Percentiles rank a stretch among this genome's conserved stretches.
Evolutionary conservation across 2,888 invertebrate species (phyloP).

Genomic region (Amorpha juglandis): DNA sequence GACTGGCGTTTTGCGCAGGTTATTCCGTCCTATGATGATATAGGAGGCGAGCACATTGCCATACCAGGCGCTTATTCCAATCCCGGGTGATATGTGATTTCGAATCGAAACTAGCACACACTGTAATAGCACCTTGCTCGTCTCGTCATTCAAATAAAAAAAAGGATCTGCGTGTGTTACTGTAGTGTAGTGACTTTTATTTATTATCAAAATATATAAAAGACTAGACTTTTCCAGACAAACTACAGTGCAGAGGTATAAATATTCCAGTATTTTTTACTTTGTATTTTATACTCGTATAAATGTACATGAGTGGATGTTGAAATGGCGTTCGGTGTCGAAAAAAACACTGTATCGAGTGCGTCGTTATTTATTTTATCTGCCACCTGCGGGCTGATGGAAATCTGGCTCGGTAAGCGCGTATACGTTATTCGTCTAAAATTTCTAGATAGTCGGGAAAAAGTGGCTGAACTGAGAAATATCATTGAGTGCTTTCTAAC

Average conservation of each 20-base stretch:
- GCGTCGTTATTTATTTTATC: conserved; percentile 13
- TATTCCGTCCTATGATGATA: too few species aligned
- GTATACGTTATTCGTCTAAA: neutral
- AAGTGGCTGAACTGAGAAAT: neutral
- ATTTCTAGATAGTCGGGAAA: neutral
- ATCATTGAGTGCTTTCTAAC: neutral
- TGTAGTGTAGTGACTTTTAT: too few species aligned
- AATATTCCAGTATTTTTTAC: conserved; percentile 5
- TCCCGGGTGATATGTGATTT: too few species aligned
- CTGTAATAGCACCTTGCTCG: too few species aligned
- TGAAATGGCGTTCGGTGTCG: neutral
- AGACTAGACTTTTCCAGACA: neutral
- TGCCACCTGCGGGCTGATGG: neutral
- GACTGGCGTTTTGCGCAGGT: too few species aligned
- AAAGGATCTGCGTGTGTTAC: too few species aligned
- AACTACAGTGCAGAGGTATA: neutral
- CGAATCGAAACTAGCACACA: too few species aligned
- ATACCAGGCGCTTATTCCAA: too few species aligned
- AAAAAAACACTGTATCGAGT: neutral
- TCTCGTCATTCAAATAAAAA: too few species aligned
- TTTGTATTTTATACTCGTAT: too few species aligned
- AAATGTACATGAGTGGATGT: conserved; percentile 1
- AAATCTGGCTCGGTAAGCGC: neutral
- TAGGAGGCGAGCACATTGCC: too few species aligned
- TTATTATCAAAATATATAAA: too few species aligned